Evolutionary conservation across 2,113 vertebrate genomes (phyloP).

Genomic region (Cervus canadensis): DNA sequence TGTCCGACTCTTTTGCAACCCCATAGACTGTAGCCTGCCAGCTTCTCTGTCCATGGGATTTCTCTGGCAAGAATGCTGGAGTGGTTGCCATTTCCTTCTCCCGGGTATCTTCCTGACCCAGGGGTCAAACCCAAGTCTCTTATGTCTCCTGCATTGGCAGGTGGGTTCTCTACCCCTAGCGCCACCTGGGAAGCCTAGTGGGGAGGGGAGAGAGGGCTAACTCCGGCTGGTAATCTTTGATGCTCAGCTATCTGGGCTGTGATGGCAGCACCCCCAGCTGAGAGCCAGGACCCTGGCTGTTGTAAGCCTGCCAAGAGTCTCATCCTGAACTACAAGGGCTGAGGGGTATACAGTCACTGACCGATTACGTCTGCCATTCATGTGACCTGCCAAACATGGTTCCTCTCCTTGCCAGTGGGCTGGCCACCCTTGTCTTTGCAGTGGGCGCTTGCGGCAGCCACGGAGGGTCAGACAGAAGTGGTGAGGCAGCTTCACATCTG

Average conservation of each 20-base stretch:
- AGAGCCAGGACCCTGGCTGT: neutral
- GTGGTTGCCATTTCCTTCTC: neutral
- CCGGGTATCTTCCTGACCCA: accelerated
- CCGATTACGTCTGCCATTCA: accelerated
- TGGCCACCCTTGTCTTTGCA: neutral
- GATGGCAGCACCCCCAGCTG: neutral
- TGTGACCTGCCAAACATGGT: too few relatives aligned
- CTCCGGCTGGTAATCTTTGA: neutral
- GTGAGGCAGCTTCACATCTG: accelerated
- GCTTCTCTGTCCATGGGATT: neutral
- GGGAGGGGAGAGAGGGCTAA: neutral
- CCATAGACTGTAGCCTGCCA: neutral
- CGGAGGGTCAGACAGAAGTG: accelerated
- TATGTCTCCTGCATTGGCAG: neutral
- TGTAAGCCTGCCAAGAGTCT: neutral
- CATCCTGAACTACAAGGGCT: neutral
- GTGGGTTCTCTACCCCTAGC: neutral
- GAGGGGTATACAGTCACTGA: accelerated
- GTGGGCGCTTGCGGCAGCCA: accelerated
- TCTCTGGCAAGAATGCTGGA: neutral
- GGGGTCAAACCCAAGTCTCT: neutral
- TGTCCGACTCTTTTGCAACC: neutral
- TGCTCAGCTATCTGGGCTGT: too few relatives aligned
- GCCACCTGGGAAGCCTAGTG: neutral
- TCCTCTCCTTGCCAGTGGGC: neutral